Conservation (phyloP, 2,888 invertebrate genomes). For the Ochropacha duplaris region DNA sequence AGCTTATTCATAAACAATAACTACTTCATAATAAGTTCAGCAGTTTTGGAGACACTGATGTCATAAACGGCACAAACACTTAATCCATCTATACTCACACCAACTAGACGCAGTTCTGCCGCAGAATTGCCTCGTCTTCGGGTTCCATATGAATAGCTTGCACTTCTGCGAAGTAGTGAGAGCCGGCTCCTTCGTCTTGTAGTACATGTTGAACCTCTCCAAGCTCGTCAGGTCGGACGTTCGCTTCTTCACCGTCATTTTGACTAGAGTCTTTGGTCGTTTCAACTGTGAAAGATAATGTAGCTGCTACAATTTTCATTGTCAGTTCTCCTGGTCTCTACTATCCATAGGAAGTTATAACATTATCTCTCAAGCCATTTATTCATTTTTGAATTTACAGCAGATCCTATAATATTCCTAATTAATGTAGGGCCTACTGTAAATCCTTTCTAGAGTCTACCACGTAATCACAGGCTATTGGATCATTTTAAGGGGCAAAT, state of each 20-base stretch:
- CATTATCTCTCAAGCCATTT: too few species aligned
- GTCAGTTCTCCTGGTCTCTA: too few species aligned
- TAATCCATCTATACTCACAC: constrained; percentile 93
- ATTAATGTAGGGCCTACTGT: too few species aligned
- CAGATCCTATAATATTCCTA: too few species aligned
- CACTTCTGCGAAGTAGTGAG: constrained; percentile 82
- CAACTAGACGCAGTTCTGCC: constrained; percentile 91
- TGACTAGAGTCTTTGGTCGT: constrained; percentile 22
- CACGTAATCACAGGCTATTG: too few species aligned
- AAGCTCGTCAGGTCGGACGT: constrained; percentile 78
- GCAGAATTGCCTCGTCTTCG: constrained; percentile 87
- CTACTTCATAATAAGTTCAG: too few species aligned
- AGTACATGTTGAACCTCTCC: constrained; percentile 86
- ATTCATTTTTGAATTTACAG: too few species aligned
- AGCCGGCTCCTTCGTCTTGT: constrained; percentile 84
- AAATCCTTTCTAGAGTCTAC: too few species aligned
- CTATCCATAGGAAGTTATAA: too few species aligned
- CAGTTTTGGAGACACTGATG: too few species aligned
- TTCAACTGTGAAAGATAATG: background rate
- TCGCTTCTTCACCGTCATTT: constrained; percentile 82
- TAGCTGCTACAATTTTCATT: background rate
- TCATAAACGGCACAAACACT: background rate
- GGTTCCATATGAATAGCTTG: constrained; percentile 89
- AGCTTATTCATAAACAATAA: too few species aligned
- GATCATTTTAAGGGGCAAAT: too few species aligned